Base-by-base conservation (phyloP, 2,797 vertebrate genomes). In the Enteromius treurensis region DNA sequence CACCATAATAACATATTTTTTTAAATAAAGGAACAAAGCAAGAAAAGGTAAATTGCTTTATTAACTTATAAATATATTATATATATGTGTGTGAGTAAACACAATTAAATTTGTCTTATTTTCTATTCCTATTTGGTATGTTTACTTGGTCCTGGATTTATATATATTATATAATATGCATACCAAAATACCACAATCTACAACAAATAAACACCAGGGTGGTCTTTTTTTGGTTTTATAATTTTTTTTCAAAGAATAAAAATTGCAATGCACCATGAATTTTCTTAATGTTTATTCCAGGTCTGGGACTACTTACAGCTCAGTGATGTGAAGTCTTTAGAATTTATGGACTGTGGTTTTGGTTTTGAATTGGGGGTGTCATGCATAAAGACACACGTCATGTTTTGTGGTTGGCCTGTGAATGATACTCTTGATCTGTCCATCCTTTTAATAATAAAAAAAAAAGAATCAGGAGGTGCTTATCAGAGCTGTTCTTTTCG, bases 311-410 rank as follows among this genome's bases (percentile, higher is more conserved):
- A 65, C 64, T 84, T 81, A 75, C 58, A 79, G 65, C 73, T 80
- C 37, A 62, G 60, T 83, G 77, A 81, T 77, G 80, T 86, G 78
- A 85, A 65, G 77, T 69, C 78, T 85, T 68, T 79, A 78, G 81
- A 85, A 85, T 83, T 77, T 84, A 86, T 87, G 84, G 84, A 84
- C 86, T 60, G 77, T 85, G 87, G 88, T 86, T 81, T 86, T 73
- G 84, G 80, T 83, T 78, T 79, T 83, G 79, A 87, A 73, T 84
- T 42, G 82, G 74, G 70, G 76, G 81, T 87, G 86, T 89, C 87
- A 81, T 79, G 85, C 85, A 86, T 69, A 85, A 67, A 71, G 82
- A 89, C 84, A 85, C 80, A 84, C 83, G 81, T 79, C 87, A 88
- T 79, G 81, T 84, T 89, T 80, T 87, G 86, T 78, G 77, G 84